Conservation (phyloP, 30 jellyfish, hydroid and myxozoan species). For the Mastigias papua region DNA sequence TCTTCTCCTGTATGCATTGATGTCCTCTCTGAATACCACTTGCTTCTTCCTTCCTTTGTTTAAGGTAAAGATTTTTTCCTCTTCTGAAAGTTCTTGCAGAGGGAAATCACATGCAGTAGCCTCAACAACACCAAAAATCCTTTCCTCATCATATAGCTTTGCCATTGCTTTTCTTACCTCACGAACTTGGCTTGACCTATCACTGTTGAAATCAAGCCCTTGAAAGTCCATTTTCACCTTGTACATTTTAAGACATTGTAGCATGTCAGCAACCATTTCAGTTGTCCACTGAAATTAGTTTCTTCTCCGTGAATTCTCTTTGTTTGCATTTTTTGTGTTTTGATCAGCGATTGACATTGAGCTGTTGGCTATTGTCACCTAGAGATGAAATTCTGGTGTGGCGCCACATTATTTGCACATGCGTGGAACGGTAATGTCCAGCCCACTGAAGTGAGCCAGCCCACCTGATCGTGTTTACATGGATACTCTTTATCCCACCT, state of each 20-base stretch:
- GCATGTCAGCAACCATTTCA: slow-evolving; percentile 48
- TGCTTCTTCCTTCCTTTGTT: slow-evolving; percentile 22
- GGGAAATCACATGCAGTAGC: slow-evolving; percentile 19
- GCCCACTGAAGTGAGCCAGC: slow-evolving; percentile 24
- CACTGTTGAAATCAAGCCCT: slow-evolving; percentile 60
- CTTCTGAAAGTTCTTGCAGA: slow-evolving; percentile 39
- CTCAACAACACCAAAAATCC: slow-evolving; percentile 49
- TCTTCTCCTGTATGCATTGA: too few species aligned
- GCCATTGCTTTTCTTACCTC: slow-evolving; percentile 54
- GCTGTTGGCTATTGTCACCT: background rate
- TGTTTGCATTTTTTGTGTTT: background rate
- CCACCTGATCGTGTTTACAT: slow-evolving; percentile 51
- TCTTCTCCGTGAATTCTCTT: slow-evolving; percentile 2
- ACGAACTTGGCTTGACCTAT: slow-evolving; percentile 51
- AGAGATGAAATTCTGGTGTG: slow-evolving; percentile 14
- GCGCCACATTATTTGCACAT: slow-evolving; percentile 41
- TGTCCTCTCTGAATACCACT: too few species aligned
- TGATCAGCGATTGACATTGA: slow-evolving; percentile 1
- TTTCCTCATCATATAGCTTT: slow-evolving; percentile 28
- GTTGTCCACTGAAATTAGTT: slow-evolving; percentile 46
- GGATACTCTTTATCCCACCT: slow-evolving; percentile 48
- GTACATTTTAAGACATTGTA: slow-evolving; percentile 38
- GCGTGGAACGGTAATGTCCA: too few species aligned
- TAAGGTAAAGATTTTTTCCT: slow-evolving; percentile 22
- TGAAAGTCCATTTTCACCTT: slow-evolving; percentile 25